Conservation (phyloP, 1,140 invertebrate genomes). For the Dufourea novaeangliae region DNA sequence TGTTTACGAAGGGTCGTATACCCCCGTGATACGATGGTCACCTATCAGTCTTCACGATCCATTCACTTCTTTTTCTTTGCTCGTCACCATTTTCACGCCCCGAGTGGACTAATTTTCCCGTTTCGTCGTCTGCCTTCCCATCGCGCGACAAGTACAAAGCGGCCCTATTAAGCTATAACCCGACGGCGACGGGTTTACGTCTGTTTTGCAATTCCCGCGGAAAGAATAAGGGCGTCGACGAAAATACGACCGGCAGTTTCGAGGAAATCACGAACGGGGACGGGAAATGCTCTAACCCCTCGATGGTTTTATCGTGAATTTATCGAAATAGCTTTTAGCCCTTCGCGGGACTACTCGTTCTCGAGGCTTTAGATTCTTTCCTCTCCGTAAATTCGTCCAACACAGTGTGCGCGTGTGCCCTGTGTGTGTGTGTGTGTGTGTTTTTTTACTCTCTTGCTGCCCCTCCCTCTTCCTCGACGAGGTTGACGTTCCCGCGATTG, state of each 20-base stretch:
- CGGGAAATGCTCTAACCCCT: background rate
- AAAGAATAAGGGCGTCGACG: constrained; percentile 10
- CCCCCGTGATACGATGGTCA: background rate
- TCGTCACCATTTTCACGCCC: constrained; percentile 2
- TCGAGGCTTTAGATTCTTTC: background rate
- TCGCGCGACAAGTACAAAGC: constrained; percentile 36
- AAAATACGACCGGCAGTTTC: constrained; percentile 25
- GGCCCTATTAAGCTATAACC: constrained; percentile 40
- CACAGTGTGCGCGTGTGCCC: background rate
- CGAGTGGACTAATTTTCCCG: background rate
- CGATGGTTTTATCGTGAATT: constrained; percentile 31
- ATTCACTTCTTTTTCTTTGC: constrained; percentile 16
- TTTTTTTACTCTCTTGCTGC: background rate
- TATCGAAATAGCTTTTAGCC: constrained; percentile 28
- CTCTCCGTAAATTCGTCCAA: background rate
- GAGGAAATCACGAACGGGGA: constrained; percentile 10
- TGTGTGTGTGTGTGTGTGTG: too few species aligned
- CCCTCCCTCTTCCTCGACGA: too few species aligned
- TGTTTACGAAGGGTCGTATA: too few species aligned
- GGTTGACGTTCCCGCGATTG: background rate
- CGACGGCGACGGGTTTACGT: constrained; percentile 37
- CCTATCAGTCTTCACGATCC: background rate
- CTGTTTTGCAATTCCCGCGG: constrained; percentile 13
- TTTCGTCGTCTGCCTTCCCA: background rate
- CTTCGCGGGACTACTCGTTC: background rate